Evolutionary conservation across 2,797 vertebrate genomes (phyloP).

Genomic region (Microctenopoma lineatum): DNA sequence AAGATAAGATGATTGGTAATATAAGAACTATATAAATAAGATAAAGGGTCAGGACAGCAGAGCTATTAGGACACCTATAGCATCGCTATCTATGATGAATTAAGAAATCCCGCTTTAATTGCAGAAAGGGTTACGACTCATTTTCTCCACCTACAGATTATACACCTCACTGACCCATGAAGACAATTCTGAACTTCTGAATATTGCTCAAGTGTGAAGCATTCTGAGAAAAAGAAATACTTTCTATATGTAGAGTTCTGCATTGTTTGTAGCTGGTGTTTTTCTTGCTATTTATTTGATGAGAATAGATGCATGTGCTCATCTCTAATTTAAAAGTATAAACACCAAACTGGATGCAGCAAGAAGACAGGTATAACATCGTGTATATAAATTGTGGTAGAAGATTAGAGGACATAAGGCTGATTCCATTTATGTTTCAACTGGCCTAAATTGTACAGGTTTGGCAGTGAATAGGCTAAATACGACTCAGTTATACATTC

Average conservation of each 20-base stretch:
- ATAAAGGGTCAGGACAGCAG: not conserved
- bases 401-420: constrained; percentile 4
- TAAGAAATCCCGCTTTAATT: constrained; percentile 24
- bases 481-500: not conserved
- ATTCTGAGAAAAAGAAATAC: not conserved
- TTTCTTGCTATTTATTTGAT: not conserved
- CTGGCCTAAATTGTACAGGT: not conserved
- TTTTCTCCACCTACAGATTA: constrained; percentile 15
- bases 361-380: not conserved
- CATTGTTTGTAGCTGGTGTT: constrained; percentile 10
- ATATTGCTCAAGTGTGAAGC: not conserved
- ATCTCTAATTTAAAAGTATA: constrained; percentile 1
- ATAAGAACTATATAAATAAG: not conserved
- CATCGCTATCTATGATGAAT: not conserved
- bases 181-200: constrained; percentile 4
- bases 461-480: not conserved
- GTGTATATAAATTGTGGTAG: not conserved
- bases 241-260: constrained; percentile 2
- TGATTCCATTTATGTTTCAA: constrained; percentile 16
- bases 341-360: constrained; percentile 1
- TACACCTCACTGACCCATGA: constrained; percentile 10
- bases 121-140: not conserved
- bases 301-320: constrained; percentile 4
- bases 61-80: not conserved
- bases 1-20: not conserved